phyloP scores from a whole-genome alignment of 2,113 vertebrate species.

The Turnix velox region DNA sequence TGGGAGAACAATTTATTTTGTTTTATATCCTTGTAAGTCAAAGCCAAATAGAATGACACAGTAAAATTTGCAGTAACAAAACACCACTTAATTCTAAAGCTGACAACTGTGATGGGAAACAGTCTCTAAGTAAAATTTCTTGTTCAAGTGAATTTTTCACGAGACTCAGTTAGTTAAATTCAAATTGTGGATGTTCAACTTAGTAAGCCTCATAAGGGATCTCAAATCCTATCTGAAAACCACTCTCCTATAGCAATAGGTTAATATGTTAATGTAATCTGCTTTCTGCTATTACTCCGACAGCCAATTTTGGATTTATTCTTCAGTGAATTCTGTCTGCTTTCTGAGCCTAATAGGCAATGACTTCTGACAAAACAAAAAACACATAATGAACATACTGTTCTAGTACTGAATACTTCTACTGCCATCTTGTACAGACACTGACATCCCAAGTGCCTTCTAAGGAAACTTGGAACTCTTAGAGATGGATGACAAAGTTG shows the following conservation, averaged over 20 bases:
- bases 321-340: neutral
- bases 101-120: neutral
- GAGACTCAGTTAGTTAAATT: neutral
- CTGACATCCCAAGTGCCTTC: neutral
- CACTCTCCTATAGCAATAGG: too few relatives aligned
- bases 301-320: neutral
- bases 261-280: neutral
- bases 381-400: neutral
- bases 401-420: neutral
- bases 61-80: neutral
- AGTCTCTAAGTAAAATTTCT: neutral
- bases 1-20: fast-evolving
- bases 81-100: neutral
- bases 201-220: neutral
- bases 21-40: neutral
- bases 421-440: neutral
- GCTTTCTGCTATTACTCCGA: neutral
- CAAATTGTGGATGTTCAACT: neutral
- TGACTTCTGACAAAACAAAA: neutral
- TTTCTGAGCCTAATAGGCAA: neutral
- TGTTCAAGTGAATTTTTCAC: neutral
- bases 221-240: neutral
- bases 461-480: fast-evolving
- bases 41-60: neutral
- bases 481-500: neutral